Evolutionary conservation across 2,888 invertebrate genomes (phyloP), one percentile per base, ranked within the genome.

Genomic region (Choristoneura rosaceana): DNA sequence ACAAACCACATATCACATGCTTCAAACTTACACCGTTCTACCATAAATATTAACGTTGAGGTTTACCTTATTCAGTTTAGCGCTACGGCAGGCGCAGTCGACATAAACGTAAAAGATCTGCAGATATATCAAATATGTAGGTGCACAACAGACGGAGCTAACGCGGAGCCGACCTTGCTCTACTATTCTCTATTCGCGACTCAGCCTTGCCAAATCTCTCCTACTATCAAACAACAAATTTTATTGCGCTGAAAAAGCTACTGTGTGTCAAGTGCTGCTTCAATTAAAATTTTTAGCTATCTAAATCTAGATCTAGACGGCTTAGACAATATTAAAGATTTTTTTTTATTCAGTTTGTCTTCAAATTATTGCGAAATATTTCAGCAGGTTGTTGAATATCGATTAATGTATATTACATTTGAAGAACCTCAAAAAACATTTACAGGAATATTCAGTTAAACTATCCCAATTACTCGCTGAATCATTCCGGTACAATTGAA

Each of bases 121-220:
- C 64, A 73, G 43, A 69, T 68, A 43, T 64, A 73, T 73, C 64
- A 73, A 73, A 69, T 73, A 73, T 69, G 68, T 73, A 73, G 68
- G 73, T 80, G 74, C 81, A 68, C 52, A 52, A 43, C 71, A 78
- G 79, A 81, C 80, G 79, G 76, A 79, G 76, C 76, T 80, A 76
- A 71, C 70, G 74, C 75, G 75, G 74, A 77, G 78, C 80, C 78
- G 84, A 82, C 87, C 85, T 87, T 86, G 87, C 76, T 77, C 76
- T 74, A 74, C 73, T 68, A 71, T 67, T 70, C 75, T 74, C 71
- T 78, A 83, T 82, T 83, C 74, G 85, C 82, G 77, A 75, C 75
- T 84, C 78, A 81, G 43, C 83, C 81, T 85, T 86, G 85, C 82
- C 84, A 84, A 85, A 86, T 81, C 75, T 69, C 63, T 75, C 41